Evolutionary conservation across 2,888 invertebrate genomes (phyloP).

Genomic region (Drosophila bunnanda): DNA sequence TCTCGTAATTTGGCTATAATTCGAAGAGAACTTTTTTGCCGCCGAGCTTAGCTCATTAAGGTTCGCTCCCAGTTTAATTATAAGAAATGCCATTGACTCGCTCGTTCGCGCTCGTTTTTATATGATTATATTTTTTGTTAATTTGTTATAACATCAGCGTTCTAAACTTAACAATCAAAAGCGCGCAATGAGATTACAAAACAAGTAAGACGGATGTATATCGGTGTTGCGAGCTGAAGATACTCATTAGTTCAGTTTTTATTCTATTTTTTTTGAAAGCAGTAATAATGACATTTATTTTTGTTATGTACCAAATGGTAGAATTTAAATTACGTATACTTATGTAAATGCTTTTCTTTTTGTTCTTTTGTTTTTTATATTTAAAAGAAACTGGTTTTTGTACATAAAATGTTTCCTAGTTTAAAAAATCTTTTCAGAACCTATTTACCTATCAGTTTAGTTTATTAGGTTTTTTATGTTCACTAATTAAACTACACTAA

Average conservation of each 20-base stretch:
- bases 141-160: conserved; percentile 78
- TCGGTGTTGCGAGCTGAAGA: conserved; percentile 1
- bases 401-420: neutral
- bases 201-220: conserved; percentile 11
- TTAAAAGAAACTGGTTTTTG: neutral
- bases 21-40: conserved; percentile 27
- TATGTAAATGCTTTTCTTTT: neutral
- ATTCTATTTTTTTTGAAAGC: neutral
- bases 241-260: conserved; percentile 22
- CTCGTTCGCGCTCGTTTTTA: conserved; percentile 41
- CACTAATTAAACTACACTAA: neutral
- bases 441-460: neutral
- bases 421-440: too few relatives aligned
- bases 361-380: neutral
- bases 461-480: neutral
- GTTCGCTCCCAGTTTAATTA: conserved; percentile 65
- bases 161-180: conserved; percentile 72
- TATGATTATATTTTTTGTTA: conserved; percentile 46
- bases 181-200: conserved; percentile 73
- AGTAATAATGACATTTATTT: neutral
- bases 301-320: neutral
- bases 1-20: conserved; percentile 45
- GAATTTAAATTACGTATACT: neutral
- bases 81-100: conserved; percentile 76
- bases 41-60: conserved; percentile 68